Percentiles rank a stretch among this genome's conserved stretches.
Evolutionary conservation across 1,140 invertebrate genomes (phyloP).

Genomic region (Copidosoma floridanum): DNA sequence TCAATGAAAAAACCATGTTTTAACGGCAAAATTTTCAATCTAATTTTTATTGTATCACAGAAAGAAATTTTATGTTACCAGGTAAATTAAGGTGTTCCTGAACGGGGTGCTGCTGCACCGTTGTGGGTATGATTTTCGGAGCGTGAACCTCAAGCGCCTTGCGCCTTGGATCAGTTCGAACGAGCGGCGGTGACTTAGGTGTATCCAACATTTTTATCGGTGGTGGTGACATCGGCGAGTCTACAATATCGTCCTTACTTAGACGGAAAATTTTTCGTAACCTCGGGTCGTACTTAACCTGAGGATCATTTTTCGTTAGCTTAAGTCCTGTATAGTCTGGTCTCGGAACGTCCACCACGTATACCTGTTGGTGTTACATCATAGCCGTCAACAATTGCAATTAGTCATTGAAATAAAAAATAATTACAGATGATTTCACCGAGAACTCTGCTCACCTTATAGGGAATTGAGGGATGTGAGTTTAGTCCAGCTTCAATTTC

Average conservation of each 20-base stretch:
- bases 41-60: neutral
- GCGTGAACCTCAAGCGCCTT: slow-evolving; percentile 54
- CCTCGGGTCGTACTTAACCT: slow-evolving; percentile 70
- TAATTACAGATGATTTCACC: too few species aligned
- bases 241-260: slow-evolving; percentile 57
- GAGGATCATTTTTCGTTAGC: slow-evolving; percentile 67
- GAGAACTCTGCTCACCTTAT: slow-evolving; percentile 63
- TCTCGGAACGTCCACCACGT: slow-evolving; percentile 67
- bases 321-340: slow-evolving; percentile 74
- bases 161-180: slow-evolving; percentile 59
- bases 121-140: slow-evolving; percentile 30
- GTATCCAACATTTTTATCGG: slow-evolving; percentile 42
- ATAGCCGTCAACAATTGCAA: too few species aligned
- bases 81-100: slow-evolving; percentile 15
- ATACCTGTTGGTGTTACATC: slow-evolving; percentile 24
- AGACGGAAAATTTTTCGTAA: slow-evolving; percentile 72
- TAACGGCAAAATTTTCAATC: neutral
- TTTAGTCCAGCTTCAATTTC: slow-evolving; percentile 81
- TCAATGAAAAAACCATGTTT: neutral
- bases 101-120: slow-evolving; percentile 19
- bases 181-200: slow-evolving; percentile 49
- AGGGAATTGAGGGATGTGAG: slow-evolving; percentile 71
- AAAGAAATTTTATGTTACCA: slow-evolving; percentile 1
- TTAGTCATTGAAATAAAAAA: too few species aligned
- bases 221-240: slow-evolving; percentile 52